Percentiles rank a stretch among this genome's conserved stretches.
Evolutionary conservation across 2,888 invertebrate species (phyloP).

Genomic region (Chironomus riparius): DNA sequence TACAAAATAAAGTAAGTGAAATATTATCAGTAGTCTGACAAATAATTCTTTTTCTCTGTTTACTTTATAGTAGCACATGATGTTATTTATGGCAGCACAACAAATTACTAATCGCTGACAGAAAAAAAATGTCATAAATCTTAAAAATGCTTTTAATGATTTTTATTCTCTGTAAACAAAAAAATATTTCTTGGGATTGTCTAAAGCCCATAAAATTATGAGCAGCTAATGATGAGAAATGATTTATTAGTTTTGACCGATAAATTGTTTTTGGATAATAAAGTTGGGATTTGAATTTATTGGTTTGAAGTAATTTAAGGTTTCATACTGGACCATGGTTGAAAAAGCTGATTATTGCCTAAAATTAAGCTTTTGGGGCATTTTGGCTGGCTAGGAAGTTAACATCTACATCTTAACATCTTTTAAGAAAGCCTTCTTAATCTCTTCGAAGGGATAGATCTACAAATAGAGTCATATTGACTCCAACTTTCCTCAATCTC

Average conservation of each 20-base stretch:
- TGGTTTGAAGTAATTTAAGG: too few relatives aligned
- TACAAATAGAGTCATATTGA: not conserved
- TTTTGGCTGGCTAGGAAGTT: too few relatives aligned
- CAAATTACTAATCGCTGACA: conserved; percentile 12
- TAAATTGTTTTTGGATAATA: not conserved
- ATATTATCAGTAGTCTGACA: not conserved
- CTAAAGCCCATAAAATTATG: not conserved
- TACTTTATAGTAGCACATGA: not conserved
- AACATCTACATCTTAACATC: too few relatives aligned
- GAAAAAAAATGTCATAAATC: not conserved
- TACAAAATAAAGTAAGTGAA: not conserved
- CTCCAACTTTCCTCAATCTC: too few relatives aligned
- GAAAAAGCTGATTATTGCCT: too few relatives aligned
- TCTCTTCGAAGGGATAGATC: too few relatives aligned
- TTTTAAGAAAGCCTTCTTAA: too few relatives aligned
- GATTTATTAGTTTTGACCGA: not conserved
- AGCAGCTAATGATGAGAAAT: not conserved
- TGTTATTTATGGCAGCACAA: not conserved
- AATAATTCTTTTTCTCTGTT: not conserved
- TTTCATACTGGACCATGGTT: too few relatives aligned
- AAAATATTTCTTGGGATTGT: not conserved
- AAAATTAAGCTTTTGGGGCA: too few relatives aligned
- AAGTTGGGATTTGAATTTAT: too few relatives aligned
- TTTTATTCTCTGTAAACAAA: not conserved
- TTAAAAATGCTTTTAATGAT: not conserved